A percentile compares a stretch with the other conserved stretches of the same genome.
These are phyloP conservation scores for Xanthia icteritia DNA, from an alignment of 2,888 invertebrate genomes.

Conservation along the genomic window DNA sequence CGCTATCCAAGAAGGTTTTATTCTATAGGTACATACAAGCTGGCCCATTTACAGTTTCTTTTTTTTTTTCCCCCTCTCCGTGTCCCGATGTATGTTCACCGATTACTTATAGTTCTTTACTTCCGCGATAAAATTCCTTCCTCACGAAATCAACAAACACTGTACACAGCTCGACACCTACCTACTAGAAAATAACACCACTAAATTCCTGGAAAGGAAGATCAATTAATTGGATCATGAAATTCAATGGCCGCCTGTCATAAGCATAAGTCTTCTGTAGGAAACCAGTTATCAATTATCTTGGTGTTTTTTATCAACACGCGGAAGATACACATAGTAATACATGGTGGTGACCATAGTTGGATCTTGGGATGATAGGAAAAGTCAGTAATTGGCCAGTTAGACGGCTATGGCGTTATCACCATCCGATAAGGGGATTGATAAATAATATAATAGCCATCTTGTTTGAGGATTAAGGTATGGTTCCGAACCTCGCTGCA, in stretches of 20 bases:
- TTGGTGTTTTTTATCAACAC: slow-evolving; percentile 28
- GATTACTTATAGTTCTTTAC: neutral
- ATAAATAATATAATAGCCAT: slow-evolving; percentile 15
- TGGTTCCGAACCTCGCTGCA: too few relatives aligned
- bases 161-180: neutral
- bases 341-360: slow-evolving; percentile 26
- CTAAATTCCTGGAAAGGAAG: slow-evolving; percentile 15
- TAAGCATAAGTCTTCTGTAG: slow-evolving; percentile 16
- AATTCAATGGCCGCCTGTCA: slow-evolving; percentile 54
- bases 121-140: neutral
- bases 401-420: slow-evolving; percentile 25
- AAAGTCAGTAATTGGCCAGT: slow-evolving; percentile 40
- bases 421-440: slow-evolving; percentile 8
- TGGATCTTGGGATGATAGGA: slow-evolving; percentile 31
- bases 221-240: slow-evolving; percentile 46
- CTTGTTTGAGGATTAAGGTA: neutral
- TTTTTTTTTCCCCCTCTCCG: too few relatives aligned
- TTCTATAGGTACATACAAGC: neutral
- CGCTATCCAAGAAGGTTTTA: neutral
- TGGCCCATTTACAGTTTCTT: neutral
- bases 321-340: slow-evolving; percentile 33
- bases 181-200: slow-evolving; percentile 16
- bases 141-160: neutral
- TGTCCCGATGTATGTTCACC: too few relatives aligned
- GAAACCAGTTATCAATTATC: slow-evolving; percentile 51